Base-by-base conservation (phyloP, 2,113 vertebrate genomes). In the Ardeotis arabs region DNA sequence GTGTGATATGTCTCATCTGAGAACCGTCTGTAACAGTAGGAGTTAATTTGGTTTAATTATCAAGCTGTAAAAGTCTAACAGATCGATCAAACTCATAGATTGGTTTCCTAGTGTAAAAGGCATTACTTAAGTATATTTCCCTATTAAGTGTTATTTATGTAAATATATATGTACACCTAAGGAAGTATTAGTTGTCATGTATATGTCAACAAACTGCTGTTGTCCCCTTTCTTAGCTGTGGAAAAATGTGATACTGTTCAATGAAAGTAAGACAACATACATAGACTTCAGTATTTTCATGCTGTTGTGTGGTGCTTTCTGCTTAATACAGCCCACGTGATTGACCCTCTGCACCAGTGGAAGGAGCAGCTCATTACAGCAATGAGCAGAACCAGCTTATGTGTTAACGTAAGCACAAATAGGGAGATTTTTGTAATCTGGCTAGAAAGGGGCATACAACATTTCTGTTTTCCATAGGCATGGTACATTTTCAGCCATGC, bases 1-100 rank as follows among this genome's bases (percentile, higher is more conserved):
- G 56, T 78, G 64, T 81, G 66, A 63, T 70, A 53, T 1, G 4
- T 78, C 64, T 91, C 73, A 77, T 63, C 68, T 45, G 84, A 81
- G 89, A 93, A 52, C 60, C 22, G 20, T 35, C n/a, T 88, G 68
- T 77, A 74, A 79, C 53, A 81, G 88, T 84, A 66, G 74, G 76
- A 94, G 53, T 74, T 94, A 70, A 91, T 95, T 91, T 81, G 47
- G 68, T 75, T 95, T 87, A 92, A 78, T 89, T 91, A 91, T 92
- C 80, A 87, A 84, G 60, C 89, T 96, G 77, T 84, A 94, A 89
- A 92, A 95, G 68, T 56, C 66, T 62, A 87, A 53, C 64, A 78
- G 60, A 58, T 78, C 86, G 68, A 90, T 86, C 69, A 60, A 90
- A 73, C 23, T 60, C 45, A 14, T 72, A 50, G 52, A 64, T 87